Evolutionary conservation across 2,113 vertebrate genomes (phyloP).

Genomic region (Cyanoramphus novaezelandiae): DNA sequence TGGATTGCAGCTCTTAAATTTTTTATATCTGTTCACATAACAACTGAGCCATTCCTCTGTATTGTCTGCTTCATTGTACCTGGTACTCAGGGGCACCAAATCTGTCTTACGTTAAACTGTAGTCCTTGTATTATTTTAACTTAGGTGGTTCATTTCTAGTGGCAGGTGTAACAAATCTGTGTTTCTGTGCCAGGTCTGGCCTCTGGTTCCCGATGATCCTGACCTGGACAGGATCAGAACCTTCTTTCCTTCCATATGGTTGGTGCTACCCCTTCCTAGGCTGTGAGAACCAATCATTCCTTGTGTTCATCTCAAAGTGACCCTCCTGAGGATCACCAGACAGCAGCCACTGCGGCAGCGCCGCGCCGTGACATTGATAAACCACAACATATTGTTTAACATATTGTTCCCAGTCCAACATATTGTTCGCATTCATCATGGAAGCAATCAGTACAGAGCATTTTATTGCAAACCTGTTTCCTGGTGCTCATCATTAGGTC

Average conservation of each 20-base stretch:
- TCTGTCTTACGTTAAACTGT: conserved; percentile 10
- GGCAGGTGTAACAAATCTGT: background rate
- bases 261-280: background rate
- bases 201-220: background rate
- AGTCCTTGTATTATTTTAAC: background rate
- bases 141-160: conserved; percentile 16
- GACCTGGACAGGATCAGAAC: background rate
- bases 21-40: background rate
- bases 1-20: background rate
- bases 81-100: background rate
- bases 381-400: conserved; percentile 71
- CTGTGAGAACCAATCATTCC: background rate
- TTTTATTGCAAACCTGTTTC: conserved; percentile 71
- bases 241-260: background rate
- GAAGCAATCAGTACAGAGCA: conserved; percentile 56
- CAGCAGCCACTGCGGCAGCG: background rate
- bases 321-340: conserved; percentile 31
- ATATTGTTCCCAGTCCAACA: conserved; percentile 68
- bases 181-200: background rate
- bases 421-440: conserved; percentile 69
- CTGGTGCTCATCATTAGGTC: conserved; percentile 69
- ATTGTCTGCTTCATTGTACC: background rate
- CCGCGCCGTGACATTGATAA: conserved; percentile 59
- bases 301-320: conserved; percentile 7
- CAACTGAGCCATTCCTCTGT: background rate